Evolutionary conservation across 2,888 invertebrate genomes (phyloP).

Genomic region (Tiliacea citrago): DNA sequence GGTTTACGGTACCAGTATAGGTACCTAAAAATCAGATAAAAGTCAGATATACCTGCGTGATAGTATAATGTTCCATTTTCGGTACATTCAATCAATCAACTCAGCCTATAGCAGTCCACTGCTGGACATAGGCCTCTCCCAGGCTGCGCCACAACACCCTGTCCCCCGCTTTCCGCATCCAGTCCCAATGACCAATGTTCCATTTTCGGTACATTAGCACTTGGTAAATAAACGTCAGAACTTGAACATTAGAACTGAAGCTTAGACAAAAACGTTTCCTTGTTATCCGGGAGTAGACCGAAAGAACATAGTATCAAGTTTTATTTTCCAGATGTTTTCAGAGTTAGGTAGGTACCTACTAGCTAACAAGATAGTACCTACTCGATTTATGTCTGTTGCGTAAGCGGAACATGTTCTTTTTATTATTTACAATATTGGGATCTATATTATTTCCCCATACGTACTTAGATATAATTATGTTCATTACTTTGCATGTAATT

Average conservation of each 20-base stretch:
- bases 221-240: constrained; percentile 21
- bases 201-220: constrained; percentile 4
- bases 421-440: constrained; percentile 1
- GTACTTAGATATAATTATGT: not conserved
- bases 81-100: too few relatives aligned
- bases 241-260: constrained; percentile 19
- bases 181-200: too few relatives aligned
- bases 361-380: not conserved
- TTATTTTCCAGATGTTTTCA: constrained; percentile 27
- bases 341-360: too few relatives aligned
- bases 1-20: constrained; percentile 6
- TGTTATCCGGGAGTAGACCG: not conserved
- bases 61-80: constrained; percentile 6
- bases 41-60: not conserved
- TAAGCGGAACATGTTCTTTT: not conserved
- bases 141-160: too few relatives aligned
- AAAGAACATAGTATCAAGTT: constrained; percentile 11
- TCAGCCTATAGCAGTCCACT: too few relatives aligned
- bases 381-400: not conserved
- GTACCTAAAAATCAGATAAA: constrained; percentile 3
- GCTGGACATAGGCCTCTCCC: too few relatives aligned
- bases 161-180: too few relatives aligned
- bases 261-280: constrained; percentile 12
- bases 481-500: constrained; percentile 3
- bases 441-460: not conserved